Evolutionary conservation across 2,113 vertebrate species (phyloP).

Genomic region (Dicerorhinus sumatrensis): DNA sequence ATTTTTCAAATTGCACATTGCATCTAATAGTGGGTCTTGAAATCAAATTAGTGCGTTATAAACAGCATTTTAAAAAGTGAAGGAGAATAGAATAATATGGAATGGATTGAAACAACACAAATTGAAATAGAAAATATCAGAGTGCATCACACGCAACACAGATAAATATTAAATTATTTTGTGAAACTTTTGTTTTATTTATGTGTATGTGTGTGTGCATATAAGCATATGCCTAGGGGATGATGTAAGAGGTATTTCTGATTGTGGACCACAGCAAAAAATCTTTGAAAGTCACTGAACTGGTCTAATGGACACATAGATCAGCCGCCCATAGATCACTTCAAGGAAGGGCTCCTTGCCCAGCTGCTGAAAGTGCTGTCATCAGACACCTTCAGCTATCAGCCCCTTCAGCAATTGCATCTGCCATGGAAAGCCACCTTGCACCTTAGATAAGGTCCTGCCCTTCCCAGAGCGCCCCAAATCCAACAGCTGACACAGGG

Average conservation of each 20-base stretch:
- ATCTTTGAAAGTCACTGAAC: not conserved
- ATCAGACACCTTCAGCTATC: not conserved
- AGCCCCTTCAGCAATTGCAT: not conserved
- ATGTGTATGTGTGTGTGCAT: not conserved
- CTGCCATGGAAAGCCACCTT: not conserved
- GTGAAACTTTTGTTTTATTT: not conserved
- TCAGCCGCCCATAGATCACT: not conserved
- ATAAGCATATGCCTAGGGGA: not conserved
- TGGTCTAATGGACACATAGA: not conserved
- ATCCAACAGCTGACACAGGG: not conserved
- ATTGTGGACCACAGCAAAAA: not conserved
- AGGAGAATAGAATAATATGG: not conserved
- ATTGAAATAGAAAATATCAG: not conserved
- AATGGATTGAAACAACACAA: not conserved
- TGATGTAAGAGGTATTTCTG: not conserved
- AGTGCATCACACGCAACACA: not conserved
- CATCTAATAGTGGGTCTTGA: not conserved
- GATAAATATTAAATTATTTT: constrained; percentile 40
- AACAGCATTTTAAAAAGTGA: constrained; percentile 17
- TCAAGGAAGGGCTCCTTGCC: not conserved
- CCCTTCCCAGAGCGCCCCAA: not conserved
- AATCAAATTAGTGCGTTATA: not conserved
- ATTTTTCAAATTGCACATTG: not conserved
- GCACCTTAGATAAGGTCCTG: not conserved
- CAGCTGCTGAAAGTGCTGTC: not conserved